These are phyloP conservation scores for Acanthoscelides obtectus DNA, from an alignment of 2,888 invertebrate species.

Conservation along the genomic window DNA sequence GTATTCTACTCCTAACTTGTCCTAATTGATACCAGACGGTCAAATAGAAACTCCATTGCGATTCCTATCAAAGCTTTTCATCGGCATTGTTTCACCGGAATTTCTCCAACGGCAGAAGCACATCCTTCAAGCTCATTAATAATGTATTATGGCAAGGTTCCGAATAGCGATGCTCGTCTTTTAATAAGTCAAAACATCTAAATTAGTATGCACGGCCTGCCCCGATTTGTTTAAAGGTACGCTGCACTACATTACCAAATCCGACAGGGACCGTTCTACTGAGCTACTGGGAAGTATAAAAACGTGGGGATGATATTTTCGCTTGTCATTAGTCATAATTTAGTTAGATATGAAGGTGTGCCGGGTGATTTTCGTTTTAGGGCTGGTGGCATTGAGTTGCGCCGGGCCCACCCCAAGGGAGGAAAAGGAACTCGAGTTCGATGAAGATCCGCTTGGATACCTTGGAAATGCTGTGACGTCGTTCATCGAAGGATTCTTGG, in stretches of 20 bases:
- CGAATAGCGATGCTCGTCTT: background rate
- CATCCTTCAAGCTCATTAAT: background rate
- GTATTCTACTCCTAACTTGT: background rate
- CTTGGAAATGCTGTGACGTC: constrained; percentile 58
- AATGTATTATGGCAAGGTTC: background rate
- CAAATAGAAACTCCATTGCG: background rate
- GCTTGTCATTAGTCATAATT: background rate
- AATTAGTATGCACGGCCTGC: background rate
- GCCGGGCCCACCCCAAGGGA: background rate
- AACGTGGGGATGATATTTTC: background rate
- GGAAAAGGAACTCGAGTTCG: constrained; percentile 49
- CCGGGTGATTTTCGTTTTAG: background rate
- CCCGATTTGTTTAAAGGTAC: background rate
- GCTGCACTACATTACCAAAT: background rate
- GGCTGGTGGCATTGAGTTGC: background rate
- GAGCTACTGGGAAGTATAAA: background rate
- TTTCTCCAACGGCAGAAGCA: background rate
- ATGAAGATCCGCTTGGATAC: constrained; percentile 67
- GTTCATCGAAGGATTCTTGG: constrained; percentile 63
- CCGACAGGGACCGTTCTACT: background rate
- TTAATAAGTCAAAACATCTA: background rate
- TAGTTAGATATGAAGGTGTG: background rate
- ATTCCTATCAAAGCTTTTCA: background rate
- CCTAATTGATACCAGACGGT: background rate
- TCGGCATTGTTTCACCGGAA: background rate